Evolutionary conservation across 1,140 invertebrate species (phyloP).

Genomic region (Brachionus angularis): DNA sequence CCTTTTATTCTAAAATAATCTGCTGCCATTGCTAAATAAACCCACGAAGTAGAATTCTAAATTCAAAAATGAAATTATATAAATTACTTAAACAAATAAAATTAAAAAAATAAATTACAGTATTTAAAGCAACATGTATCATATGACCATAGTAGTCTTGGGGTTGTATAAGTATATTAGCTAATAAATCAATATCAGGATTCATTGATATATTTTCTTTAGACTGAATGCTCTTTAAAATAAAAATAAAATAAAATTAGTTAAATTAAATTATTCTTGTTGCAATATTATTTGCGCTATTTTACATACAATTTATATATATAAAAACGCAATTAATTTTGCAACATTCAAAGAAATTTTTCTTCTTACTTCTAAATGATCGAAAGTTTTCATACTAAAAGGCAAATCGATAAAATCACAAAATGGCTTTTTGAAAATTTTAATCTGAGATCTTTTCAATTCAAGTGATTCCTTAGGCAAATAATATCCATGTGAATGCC

Average conservation of each 20-base stretch:
- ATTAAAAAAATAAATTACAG: background rate
- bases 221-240: constrained; percentile 30
- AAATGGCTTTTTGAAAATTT: constrained; percentile 37
- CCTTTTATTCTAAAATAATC: constrained; percentile 40
- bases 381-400: constrained; percentile 28
- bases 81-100: background rate
- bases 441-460: background rate
- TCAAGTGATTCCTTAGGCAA: constrained; percentile 20
- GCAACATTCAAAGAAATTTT: too few species aligned
- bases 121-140: constrained; percentile 22
- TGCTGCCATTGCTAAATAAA: constrained; percentile 21
- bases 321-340: too few species aligned
- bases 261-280: constrained; percentile 13
- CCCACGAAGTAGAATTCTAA: constrained; percentile 41
- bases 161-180: constrained; percentile 9
- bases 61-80: background rate
- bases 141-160: constrained; percentile 31
- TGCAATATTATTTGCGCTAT: too few species aligned
- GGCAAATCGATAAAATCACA: constrained; percentile 23
- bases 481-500: background rate
- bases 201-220: constrained; percentile 42
- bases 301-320: too few species aligned
- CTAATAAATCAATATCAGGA: constrained; percentile 11
- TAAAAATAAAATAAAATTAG: background rate
- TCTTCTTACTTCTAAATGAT: constrained; percentile 40